Evolutionary conservation across 2,888 invertebrate genomes (phyloP).

Genomic region (Xanthorhoe designata): DNA sequence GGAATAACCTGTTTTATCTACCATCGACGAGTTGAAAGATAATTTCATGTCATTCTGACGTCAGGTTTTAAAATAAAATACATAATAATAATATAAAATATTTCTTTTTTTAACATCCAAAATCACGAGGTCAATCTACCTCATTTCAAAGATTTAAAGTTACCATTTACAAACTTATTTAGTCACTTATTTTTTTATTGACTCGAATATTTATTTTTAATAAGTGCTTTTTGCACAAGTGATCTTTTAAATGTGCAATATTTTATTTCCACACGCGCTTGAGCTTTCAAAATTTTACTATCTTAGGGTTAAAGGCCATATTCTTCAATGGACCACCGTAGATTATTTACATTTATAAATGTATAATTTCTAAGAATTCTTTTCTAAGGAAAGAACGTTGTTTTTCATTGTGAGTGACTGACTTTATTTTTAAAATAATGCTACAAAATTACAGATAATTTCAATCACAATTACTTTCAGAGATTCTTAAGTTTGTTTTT

Average conservation of each 20-base stretch:
- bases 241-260: constrained; percentile 66
- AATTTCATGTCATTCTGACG: too few relatives aligned
- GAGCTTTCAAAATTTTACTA: constrained; percentile 57
- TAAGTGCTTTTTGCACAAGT: constrained; percentile 63
- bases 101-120: constrained; percentile 41
- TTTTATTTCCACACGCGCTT: constrained; percentile 57
- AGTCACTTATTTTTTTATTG: constrained; percentile 36
- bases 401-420: constrained; percentile 58
- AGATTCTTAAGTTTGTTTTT: constrained; percentile 20
- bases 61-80: too few relatives aligned
- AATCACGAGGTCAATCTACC: constrained; percentile 41
- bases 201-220: constrained; percentile 49
- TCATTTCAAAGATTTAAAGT: constrained; percentile 43
- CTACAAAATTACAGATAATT: constrained; percentile 49
- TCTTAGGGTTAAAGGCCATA: constrained; percentile 54
- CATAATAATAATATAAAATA: too few relatives aligned
- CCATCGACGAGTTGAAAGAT: too few relatives aligned
- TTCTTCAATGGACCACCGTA: constrained; percentile 53
- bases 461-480: background rate
- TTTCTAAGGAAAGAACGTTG: constrained; percentile 49
- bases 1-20: too few relatives aligned
- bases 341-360: constrained; percentile 27
- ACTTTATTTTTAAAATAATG: constrained; percentile 47
- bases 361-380: constrained; percentile 37
- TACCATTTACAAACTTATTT: constrained; percentile 44